Base-by-base conservation (phyloP, 30 jellyfish, hydroid and myxozoan genomes). In the Aurelia sp. region DNA sequence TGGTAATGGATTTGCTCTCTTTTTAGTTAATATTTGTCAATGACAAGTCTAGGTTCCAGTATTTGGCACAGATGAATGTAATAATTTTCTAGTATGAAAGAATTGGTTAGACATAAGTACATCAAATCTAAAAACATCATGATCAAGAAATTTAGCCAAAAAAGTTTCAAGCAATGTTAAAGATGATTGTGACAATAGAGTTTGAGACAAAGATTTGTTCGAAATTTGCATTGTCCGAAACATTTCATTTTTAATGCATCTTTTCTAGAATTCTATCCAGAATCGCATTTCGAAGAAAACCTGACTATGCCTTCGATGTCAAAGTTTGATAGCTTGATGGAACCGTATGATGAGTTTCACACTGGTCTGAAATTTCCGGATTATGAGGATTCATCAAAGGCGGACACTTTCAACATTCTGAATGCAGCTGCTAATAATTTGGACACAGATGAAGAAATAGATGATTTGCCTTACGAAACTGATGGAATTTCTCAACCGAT, bases 341-440 rank as follows among this genome's bases (percentile, higher is more conserved):
- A 91, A 38, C 96, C 97, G 1, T 82, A 91, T 64, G 97, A 84
- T 22, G 97, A 91, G 27, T 91, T 91, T 63, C 96, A 84, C 60
- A 51, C 80, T 18, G 97, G 97, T 8, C 71, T 91, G 33, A 47
- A 75, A 10, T 91, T 91, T 78, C 86, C 92, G 19, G 96, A 78
- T 57, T 55, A 63, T 35, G 76, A 66, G 8, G 92, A 85, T 20
- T 41, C 78, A 20, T 73, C 78, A 31, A 63, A 51, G 21, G 5
- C 38, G 63, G 85, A 78, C 57, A 21, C 78, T 10, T 35, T 33
- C 11, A 24, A 60, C 1, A 52, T 74, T 33, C 88, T 73, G 11
- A 31, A 55, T 31, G 94, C 88, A 5, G 88, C 94, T 60, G 94
- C 88, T 13, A 85, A 85, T 53, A 73, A 85, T 61, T 27, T 73